Percentiles rank a stretch among this genome's conserved stretches.
Conservation (phyloP, 2,888 invertebrate species). For the Brachypalpus laphriformis region DNA sequence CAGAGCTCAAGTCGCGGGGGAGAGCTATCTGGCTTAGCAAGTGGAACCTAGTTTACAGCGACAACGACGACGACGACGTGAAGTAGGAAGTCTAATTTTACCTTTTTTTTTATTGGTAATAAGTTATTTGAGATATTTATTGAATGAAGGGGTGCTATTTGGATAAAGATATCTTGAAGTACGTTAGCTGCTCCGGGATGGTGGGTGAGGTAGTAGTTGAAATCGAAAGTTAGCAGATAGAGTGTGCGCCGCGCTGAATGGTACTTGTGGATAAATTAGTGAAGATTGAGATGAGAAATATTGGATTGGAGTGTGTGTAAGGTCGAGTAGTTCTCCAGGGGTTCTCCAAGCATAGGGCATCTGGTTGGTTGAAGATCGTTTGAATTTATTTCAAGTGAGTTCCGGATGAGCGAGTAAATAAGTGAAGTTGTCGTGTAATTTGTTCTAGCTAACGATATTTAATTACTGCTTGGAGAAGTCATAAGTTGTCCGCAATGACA, state of each 20-base stretch:
- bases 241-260: neutral
- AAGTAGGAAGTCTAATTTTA: constrained; percentile 40
- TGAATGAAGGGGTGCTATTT: constrained; percentile 9
- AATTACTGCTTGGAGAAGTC: neutral
- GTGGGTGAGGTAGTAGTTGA: constrained; percentile 14
- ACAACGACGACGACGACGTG: neutral
- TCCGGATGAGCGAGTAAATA: neutral
- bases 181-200: neutral
- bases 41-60: constrained; percentile 40
- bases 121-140: constrained; percentile 39
- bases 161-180: constrained; percentile 4
- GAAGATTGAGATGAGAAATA: constrained; percentile 1
- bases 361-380: neutral
- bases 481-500: neutral
- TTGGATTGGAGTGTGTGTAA: neutral
- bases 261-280: constrained; percentile 18
- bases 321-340: neutral
- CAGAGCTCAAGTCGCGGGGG: neutral
- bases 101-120: constrained; percentile 26
- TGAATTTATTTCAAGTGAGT: neutral
- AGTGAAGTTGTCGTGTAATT: neutral
- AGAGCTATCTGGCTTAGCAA: neutral
- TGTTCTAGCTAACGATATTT: neutral
- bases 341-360: neutral
- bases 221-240: constrained; percentile 47